Base-by-base conservation (phyloP, 2,888 invertebrate genomes). In the Cryptocheilus praepositus region DNA sequence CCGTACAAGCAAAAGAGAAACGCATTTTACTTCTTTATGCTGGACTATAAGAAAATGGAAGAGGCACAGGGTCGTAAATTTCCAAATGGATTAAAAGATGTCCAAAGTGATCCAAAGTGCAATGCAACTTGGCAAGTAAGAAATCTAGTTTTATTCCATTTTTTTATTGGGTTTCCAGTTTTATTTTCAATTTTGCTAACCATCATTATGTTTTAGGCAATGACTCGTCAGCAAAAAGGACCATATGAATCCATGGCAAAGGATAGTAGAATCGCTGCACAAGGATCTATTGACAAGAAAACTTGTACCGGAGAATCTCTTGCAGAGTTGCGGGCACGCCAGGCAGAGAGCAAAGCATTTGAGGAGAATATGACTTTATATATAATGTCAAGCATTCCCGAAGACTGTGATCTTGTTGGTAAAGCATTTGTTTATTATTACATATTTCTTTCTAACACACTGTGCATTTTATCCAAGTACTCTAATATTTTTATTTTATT, bases 21-120 rank as follows among this genome's bases (percentile, higher is more conserved):
- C 73, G 85, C 85, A 0, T 89, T 85, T 69, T 87, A 73, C 61
- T 86, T 77, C 64, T 89, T 88, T 59, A 88, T 89, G 86, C 18
- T 71, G 7, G 88, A 89, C 13, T 85, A 83, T 70, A 84, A 80
- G 68, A 52, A 52, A 8, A 49, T 61, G 0, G 76, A 82, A 59
- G 85, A 86, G 64, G 73, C 65, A 15, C 64, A 71, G 2, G 87
- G 88, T 0, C 49, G 69, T 8, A 58, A 8, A 18, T 86, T 83
- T 71, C 77, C 78, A 0, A 74, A 72, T 18, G 83, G 81, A 3
- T 68, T 86, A 15, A 67, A 63, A n/a, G 85, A 86, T 58, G 85
- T 87, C 5, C 80, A 85, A 46, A 56, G 54, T 11, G 76, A 83
- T 75, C 65, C 73, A 0, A 70, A 74, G 3, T 85, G 84, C 53